Base-by-base conservation (phyloP, 1,140 invertebrate species). In the Babylonia areolata region DNA sequence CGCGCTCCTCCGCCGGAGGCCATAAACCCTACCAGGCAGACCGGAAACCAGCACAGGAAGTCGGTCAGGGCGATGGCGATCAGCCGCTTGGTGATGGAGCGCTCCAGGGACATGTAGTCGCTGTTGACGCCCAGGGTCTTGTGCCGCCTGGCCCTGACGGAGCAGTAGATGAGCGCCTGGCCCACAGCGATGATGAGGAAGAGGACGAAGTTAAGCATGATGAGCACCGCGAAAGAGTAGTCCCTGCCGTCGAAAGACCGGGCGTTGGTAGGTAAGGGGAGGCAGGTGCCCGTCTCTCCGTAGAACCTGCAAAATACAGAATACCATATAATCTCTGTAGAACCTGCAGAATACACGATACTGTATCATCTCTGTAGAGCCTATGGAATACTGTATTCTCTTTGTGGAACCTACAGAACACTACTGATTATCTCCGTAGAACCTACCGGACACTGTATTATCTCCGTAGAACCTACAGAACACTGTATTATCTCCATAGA, bases 121-220 rank as follows among this genome's bases (percentile, higher is more conserved):
- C 54, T 78, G 40, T 86, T 77, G 1, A 69, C n/a, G 3, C 46
- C 46, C 40, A 40, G 42, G 2, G 79, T 51, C 31, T 51, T 81
- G n/a, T n/a, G n/a, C 20, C 40, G 17, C 3, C 58, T 81, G 79
- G 17, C 11, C 11, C 37, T 84, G 3, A 89, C 78, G 75, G 77
- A 77, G 35, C 51, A 85, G 58, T 86, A 89, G 40, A 91, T 91
- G 35, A 83, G 33, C 5, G 87, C 0, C 58, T 91, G 90, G 0
- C 89, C 89, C 35, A 80, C 35, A 23, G 84, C 85, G n/a, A 91
- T 87, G 20, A 83, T 17, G 20, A 88, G n/a, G 81, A 91, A 90
- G 15, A 87, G 81, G 20, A 84, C 28, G 23, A 87, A 85, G 71
- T 91, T 91, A 39, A 86, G 75, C 40, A 88, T 40, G 31, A 91